These are phyloP conservation scores for Callosobruchus maculatus DNA, from an alignment of 2,888 invertebrate genomes.

Conservation along the genomic window DNA sequence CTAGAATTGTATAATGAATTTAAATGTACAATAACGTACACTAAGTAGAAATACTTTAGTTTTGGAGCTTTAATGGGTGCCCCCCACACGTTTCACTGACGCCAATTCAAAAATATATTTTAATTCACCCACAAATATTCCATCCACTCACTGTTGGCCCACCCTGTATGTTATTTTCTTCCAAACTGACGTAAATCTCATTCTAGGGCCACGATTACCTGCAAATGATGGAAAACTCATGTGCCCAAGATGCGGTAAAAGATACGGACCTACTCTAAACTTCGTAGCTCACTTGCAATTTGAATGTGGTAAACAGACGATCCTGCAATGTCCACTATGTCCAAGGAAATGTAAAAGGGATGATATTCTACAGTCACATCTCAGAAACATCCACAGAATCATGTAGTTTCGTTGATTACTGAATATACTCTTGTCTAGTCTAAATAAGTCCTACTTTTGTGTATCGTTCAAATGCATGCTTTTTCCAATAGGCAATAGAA, in stretches of 20 bases:
- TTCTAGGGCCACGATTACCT: not conserved
- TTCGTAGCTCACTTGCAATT: not conserved
- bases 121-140: too few relatives aligned
- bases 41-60: too few relatives aligned
- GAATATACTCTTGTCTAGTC: not conserved
- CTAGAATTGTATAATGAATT: too few relatives aligned
- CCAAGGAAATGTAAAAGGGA: not conserved
- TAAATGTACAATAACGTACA: too few relatives aligned
- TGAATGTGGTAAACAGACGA: not conserved
- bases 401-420: slow-evolving; percentile 7
- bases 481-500: not conserved
- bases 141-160: too few relatives aligned
- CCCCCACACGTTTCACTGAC: too few relatives aligned
- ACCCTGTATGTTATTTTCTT: too few relatives aligned
- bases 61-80: too few relatives aligned
- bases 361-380: slow-evolving; percentile 20
- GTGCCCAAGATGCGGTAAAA: not conserved
- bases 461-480: not conserved
- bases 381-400: slow-evolving; percentile 36
- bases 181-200: not conserved
- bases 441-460: not conserved
- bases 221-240: not conserved
- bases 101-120: too few relatives aligned
- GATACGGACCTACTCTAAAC: not conserved
- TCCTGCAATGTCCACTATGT: not conserved